Percentiles rank a stretch among this genome's conserved stretches.
Conservation (phyloP, 2,888 invertebrate species). For the Conops quadrifasciatus region DNA sequence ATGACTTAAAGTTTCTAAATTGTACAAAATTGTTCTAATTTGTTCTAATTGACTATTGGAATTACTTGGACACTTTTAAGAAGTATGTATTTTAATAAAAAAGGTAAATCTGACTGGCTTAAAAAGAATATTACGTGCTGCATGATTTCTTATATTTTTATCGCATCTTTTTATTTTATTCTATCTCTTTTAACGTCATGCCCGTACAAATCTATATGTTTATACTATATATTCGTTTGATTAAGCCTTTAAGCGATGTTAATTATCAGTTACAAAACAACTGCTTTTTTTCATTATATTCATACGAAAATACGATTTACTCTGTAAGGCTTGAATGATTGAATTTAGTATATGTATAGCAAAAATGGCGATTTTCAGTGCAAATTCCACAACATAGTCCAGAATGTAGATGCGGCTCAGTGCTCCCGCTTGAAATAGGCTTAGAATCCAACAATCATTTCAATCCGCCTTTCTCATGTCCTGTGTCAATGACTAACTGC, state of each 20-base stretch:
- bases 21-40: no score
- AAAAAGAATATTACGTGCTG: neutral
- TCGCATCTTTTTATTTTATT: no score
- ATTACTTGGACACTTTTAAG: no score
- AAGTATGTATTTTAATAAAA: no score
- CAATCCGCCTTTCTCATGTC: neutral
- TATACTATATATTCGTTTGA: no score
- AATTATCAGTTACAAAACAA: no score
- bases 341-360: slow-evolving; percentile 8
- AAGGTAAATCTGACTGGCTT: neutral
- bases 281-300: no score
- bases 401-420: neutral
- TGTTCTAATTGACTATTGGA: no score
- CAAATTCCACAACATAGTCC: neutral
- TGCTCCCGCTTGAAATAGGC: neutral
- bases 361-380: slow-evolving; percentile 32
- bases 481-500: neutral
- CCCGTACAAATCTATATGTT: neutral
- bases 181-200: neutral
- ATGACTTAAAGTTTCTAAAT: no score
- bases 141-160: neutral
- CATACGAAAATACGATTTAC: no score
- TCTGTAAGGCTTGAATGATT: no score
- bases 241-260: no score
- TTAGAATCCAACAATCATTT: neutral